These are phyloP conservation scores for Acanthurus leucopareius DNA, from an alignment of 2,797 vertebrate species.

Conservation along the genomic window DNA sequence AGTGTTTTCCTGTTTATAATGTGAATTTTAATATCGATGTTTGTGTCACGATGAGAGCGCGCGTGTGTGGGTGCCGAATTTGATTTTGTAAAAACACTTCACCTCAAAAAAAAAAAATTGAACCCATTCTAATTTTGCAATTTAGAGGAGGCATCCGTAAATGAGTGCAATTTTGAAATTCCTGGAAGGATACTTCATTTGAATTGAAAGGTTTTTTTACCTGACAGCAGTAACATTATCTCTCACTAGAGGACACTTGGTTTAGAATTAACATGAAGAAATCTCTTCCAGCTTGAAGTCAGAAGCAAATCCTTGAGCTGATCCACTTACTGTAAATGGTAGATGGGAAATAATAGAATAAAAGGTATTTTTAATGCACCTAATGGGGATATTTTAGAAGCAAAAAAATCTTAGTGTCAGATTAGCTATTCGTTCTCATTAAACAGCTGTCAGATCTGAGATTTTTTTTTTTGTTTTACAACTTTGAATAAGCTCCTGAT, in stretches of 20 bases:
- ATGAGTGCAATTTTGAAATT: neutral
- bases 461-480: slow-evolving; percentile 13
- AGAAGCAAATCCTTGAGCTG: slow-evolving; percentile 25
- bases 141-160: slow-evolving; percentile 20
- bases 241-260: slow-evolving; percentile 32
- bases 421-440: slow-evolving; percentile 19
- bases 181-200: slow-evolving; percentile 25
- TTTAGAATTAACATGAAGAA: slow-evolving; percentile 29
- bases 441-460: slow-evolving; percentile 7
- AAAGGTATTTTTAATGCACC: slow-evolving; percentile 14
- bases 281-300: slow-evolving; percentile 26
- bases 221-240: slow-evolving; percentile 38
- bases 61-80: slow-evolving; percentile 28
- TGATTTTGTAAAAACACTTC: slow-evolving; percentile 42
- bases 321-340: slow-evolving; percentile 27
- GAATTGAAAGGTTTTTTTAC: slow-evolving; percentile 30
- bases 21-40: slow-evolving; percentile 12
- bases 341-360: slow-evolving; percentile 13
- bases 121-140: slow-evolving; percentile 34
- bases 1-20: slow-evolving; percentile 3
- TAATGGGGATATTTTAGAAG: slow-evolving; percentile 11
- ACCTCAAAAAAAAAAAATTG: slow-evolving; percentile 29
- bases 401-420: slow-evolving; percentile 20
- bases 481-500: neutral
- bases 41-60: neutral